Conservation (phyloP, 2,888 invertebrate species). For the Trichogramma evanescens region DNA sequence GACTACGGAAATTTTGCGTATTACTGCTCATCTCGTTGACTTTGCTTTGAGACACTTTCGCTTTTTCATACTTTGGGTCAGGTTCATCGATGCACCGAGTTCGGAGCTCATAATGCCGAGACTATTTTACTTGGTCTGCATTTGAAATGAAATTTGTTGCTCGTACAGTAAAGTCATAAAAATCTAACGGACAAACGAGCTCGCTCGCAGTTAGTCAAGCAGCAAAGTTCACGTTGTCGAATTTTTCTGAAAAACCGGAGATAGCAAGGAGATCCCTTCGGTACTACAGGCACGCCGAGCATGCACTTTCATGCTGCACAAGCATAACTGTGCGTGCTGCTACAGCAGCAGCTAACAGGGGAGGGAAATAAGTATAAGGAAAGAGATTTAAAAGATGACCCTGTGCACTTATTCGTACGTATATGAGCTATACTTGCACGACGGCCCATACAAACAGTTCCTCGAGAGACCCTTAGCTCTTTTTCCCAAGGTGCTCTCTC, state of each 20-base stretch:
- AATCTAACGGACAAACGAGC: too few species aligned
- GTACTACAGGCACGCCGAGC: not conserved
- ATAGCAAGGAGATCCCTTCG: not conserved
- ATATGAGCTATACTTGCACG: not conserved
- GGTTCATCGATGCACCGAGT: too few species aligned
- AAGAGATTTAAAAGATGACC: constrained; percentile 18
- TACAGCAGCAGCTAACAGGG: not conserved
- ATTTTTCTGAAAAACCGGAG: constrained; percentile 16
- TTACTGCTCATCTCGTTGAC: too few species aligned
- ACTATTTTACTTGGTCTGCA: too few species aligned
- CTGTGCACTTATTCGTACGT: not conserved
- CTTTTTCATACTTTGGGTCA: too few species aligned
- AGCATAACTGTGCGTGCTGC: not conserved
- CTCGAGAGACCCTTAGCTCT: constrained; percentile 16
- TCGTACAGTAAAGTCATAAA: too few species aligned
- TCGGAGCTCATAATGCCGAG: too few species aligned
- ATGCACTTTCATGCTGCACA: not conserved
- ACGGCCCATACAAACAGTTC: too few species aligned
- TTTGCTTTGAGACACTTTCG: too few species aligned
- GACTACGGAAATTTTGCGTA: too few species aligned
- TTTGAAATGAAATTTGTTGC: too few species aligned
- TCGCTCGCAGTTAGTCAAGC: too few species aligned
- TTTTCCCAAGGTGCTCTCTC: constrained; percentile 20
- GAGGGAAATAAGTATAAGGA: not conserved
- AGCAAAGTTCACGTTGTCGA: not conserved